Conservation (phyloP, 2,113 vertebrate species). For the Poeciliopsis turrubarensis region DNA sequence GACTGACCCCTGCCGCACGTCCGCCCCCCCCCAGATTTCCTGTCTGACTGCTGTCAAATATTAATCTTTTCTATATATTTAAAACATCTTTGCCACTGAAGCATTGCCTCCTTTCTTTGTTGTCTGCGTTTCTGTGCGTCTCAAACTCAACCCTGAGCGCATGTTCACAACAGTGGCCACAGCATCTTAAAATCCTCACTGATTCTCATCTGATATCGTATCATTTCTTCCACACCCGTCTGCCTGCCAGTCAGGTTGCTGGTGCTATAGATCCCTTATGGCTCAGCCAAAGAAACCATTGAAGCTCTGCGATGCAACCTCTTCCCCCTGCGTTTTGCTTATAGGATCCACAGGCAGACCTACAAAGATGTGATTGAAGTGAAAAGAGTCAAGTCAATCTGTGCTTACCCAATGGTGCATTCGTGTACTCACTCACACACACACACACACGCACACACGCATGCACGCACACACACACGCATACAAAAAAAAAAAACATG, state of each 20-base stretch:
- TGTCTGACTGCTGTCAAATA: too few species aligned
- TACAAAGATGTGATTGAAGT: conserved; percentile 75
- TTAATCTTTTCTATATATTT: conserved; percentile 2
- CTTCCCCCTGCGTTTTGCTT: conserved; percentile 67
- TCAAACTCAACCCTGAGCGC: conserved; percentile 12
- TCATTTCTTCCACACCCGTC: conserved; percentile 61
- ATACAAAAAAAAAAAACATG: conserved; percentile 55
- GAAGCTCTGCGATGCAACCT: conserved; percentile 65
- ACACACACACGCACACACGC: conserved; percentile 53
- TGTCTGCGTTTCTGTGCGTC: conserved; percentile 11
- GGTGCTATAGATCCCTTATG: conserved; percentile 68
- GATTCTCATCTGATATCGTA: conserved; percentile 61
- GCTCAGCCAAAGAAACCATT: conserved; percentile 61
- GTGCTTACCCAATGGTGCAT: conserved; percentile 51
- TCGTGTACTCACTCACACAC: conserved; percentile 56
- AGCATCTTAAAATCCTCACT: conserved; percentile 59
- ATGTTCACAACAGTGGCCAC: conserved; percentile 49
- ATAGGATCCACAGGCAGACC: conserved; percentile 74
- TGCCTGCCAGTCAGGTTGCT: conserved; percentile 67
- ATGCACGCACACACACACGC: conserved; percentile 51
- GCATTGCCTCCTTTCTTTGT: conserved; percentile 8
- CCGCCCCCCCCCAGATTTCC: too few species aligned
- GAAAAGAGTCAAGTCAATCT: conserved; percentile 75
- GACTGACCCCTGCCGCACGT: too few species aligned
- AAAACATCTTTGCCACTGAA: conserved; percentile 2